Percentiles rank a stretch among this genome's conserved stretches.
Evolutionary conservation across 2,888 invertebrate genomes (phyloP).

Genomic region (Lordiphosa fenestrarum): DNA sequence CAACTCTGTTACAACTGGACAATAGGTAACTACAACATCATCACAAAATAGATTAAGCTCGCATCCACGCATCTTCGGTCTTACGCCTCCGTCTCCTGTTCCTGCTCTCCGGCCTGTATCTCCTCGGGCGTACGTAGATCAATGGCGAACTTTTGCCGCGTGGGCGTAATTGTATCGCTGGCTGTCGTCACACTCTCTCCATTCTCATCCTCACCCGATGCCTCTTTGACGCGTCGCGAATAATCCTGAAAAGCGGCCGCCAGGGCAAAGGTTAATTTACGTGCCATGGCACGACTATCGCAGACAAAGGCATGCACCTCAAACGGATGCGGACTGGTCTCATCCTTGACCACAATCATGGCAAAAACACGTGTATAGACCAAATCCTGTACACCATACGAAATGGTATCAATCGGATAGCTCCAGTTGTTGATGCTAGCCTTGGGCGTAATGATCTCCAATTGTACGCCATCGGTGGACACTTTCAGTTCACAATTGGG

Average conservation of each 20-base stretch:
- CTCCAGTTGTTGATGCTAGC: conserved; percentile 78
- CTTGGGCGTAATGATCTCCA: conserved; percentile 82
- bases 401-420: conserved; percentile 92
- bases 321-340: conserved; percentile 85
- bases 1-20: conserved; percentile 26
- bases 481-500: conserved; percentile 89
- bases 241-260: conserved; percentile 94
- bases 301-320: conserved; percentile 95
- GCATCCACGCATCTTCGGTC: neutral
- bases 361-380: conserved; percentile 95
- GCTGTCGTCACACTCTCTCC: conserved; percentile 32
- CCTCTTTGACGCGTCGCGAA: conserved; percentile 86
- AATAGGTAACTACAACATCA: conserved; percentile 59
- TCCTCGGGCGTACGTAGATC: conserved; percentile 92
- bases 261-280: conserved; percentile 91
- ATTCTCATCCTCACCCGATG: conserved; percentile 78
- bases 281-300: conserved; percentile 89
- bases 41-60: conserved; percentile 17
- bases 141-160: conserved; percentile 88
- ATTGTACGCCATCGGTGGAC: conserved; percentile 85
- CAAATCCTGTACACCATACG: conserved; percentile 93
- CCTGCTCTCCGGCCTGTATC: conserved; percentile 85
- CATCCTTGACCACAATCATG: conserved; percentile 91
- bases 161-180: conserved; percentile 80
- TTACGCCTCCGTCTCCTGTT: conserved; percentile 89